Base-by-base conservation (phyloP, 1,140 invertebrate genomes). In the Chrysopa pallens region DNA sequence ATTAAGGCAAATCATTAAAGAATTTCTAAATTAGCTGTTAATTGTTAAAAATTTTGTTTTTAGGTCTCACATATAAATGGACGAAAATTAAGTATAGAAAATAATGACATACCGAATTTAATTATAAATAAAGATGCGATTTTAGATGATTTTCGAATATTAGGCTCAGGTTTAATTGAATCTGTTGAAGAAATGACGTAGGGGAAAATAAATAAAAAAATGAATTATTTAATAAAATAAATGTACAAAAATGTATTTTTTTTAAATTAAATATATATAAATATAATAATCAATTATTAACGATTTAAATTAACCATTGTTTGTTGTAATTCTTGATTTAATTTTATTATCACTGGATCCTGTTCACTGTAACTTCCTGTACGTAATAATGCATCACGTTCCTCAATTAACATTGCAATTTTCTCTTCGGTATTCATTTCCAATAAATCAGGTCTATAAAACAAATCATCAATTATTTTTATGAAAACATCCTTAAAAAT, bases 101-200 rank as follows among this genome's bases (percentile, higher is more conserved):
- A 61, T n/a, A n/a, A n/a, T 29, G 51, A 55, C 0, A 60, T 62
- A 38, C 57, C 49, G 11, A 66, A 67, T 49, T 61, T 77, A 33
- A 56, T 62, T 42, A 58, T 78, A n/a, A 78, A 84, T 55, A 52
- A 69, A 8, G 67, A 76, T 46, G 74, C 75, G 2, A 64, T 86
- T 42, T 50, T 85, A 1, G 76, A 85, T 57, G 80, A 84, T 55
- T 84, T 86, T 55, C 70, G 70, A 47, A 60, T 76, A 38, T 46
- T 85, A 28, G 80, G 81, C 1, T 59, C 60, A 38, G 76, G 69
- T 29, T 54, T 84, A 5, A 70, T 84, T 11, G 53, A 58, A 46
- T 57, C 61, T 38, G 68, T 79, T 44, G 56, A 60, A 39, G 17
- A 23, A 23, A 23, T 23, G 17, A 23, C 17, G 17, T 23, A 23